Evolutionary conservation across 2,888 invertebrate genomes (phyloP).

Genomic region (Pseudanteris insignis): DNA sequence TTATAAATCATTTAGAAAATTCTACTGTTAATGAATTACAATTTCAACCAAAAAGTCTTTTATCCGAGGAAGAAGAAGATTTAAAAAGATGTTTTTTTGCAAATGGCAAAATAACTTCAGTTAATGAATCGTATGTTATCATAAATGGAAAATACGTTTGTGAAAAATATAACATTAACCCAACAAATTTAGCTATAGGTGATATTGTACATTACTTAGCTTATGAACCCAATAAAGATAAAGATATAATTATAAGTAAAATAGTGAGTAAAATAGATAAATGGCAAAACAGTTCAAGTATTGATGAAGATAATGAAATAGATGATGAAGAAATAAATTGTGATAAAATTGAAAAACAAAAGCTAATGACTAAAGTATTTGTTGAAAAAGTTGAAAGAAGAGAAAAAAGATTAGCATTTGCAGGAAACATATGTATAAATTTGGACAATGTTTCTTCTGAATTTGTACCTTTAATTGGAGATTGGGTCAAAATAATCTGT

Average conservation of each 20-base stretch:
- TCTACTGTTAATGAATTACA: not conserved
- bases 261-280: slow-evolving; percentile 69
- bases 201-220: slow-evolving; percentile 71
- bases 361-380: slow-evolving; percentile 55
- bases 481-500: slow-evolving; percentile 74
- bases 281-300: slow-evolving; percentile 47
- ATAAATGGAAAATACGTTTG: slow-evolving; percentile 73
- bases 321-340: slow-evolving; percentile 64
- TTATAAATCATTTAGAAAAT: slow-evolving; percentile 47
- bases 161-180: slow-evolving; percentile 63
- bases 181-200: slow-evolving; percentile 66
- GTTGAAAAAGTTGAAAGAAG: slow-evolving; percentile 66
- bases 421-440: slow-evolving; percentile 71
- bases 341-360: slow-evolving; percentile 18
- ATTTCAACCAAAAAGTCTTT: not conserved
- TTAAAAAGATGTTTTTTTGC: slow-evolving; percentile 54
- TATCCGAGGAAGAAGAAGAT: slow-evolving; percentile 35
- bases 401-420: slow-evolving; percentile 62
- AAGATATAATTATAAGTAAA: slow-evolving; percentile 69
- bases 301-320: slow-evolving; percentile 30
- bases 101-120: slow-evolving; percentile 72
- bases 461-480: slow-evolving; percentile 76
- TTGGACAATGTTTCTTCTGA: slow-evolving; percentile 72
- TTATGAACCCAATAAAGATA: slow-evolving; percentile 66
- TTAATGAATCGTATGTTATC: slow-evolving; percentile 68